These are phyloP conservation scores for rat (Rattus norvegicus) DNA, from an alignment of 2,113 vertebrate genomes.

Conservation along the genomic window DNA sequence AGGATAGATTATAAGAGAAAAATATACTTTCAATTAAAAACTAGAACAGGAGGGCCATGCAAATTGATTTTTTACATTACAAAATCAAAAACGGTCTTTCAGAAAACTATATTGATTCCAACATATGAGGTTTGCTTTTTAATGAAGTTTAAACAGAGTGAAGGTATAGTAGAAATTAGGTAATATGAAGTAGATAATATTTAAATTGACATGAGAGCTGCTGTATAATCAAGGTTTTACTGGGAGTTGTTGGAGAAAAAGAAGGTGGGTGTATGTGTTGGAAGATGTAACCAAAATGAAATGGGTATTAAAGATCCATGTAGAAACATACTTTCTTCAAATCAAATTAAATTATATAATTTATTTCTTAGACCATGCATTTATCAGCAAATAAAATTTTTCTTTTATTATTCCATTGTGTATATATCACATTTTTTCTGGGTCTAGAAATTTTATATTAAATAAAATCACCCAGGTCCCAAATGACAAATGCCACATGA, in stretches of 20 bases:
- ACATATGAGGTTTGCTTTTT: slow-evolving; percentile 15
- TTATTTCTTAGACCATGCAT: neutral
- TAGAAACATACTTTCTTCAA: neutral
- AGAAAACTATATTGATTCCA: neutral
- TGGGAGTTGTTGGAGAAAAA: neutral
- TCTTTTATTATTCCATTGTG: neutral
- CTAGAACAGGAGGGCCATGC: neutral
- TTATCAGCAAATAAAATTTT: neutral
- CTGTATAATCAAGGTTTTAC: neutral
- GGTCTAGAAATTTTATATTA: neutral
- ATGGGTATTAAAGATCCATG: neutral
- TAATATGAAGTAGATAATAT: neutral
- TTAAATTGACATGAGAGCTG: neutral
- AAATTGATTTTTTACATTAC: neutral
- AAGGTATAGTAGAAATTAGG: too few species aligned
- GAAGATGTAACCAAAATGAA: neutral
- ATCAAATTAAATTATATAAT: neutral
- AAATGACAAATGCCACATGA: neutral
- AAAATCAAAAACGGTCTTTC: neutral
- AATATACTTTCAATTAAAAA: neutral
- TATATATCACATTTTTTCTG: neutral
- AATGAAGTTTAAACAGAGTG: neutral
- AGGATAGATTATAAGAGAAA: neutral
- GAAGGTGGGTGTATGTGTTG: neutral
- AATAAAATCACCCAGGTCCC: too few species aligned